These are phyloP conservation scores for Bos indicus DNA, from an alignment of 2,113 vertebrate species.

Conservation along the genomic window DNA sequence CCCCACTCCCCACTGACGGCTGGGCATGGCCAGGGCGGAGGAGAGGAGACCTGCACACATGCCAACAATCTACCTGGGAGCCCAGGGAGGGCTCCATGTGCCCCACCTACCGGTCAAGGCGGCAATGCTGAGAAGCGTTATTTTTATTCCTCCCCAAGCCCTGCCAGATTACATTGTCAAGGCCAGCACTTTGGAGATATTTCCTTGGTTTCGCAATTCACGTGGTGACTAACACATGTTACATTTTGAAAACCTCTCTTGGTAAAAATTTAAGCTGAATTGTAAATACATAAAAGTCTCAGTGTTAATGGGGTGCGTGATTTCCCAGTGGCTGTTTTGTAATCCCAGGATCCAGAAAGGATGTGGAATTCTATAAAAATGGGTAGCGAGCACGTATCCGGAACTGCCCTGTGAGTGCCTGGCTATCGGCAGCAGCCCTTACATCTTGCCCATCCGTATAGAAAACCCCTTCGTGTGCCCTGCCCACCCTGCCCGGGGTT, in stretches of 20 bases:
- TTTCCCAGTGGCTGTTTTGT: not conserved
- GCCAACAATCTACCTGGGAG: not conserved
- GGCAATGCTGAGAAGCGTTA: not conserved
- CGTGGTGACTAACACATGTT: conserved; percentile 63
- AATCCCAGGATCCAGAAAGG: not conserved
- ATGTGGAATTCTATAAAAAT: not conserved
- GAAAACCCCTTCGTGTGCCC: not conserved
- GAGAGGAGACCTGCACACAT: fast-evolving
- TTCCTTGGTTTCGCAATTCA: conserved; percentile 61
- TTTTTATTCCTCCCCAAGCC: not conserved
- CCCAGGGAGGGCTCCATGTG: not conserved
- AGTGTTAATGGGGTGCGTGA: not conserved
- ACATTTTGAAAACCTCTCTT: conserved; percentile 53
- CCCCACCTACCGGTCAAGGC: not conserved
- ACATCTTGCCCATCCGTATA: fast-evolving
- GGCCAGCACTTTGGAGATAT: conserved; percentile 44
- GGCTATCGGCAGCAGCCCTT: not conserved
- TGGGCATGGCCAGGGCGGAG: not conserved
- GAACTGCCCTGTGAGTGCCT: not conserved
- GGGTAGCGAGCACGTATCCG: fast-evolving
- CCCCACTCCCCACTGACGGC: not conserved
- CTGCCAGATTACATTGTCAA: conserved; percentile 17
- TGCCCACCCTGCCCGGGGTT: too few species aligned
- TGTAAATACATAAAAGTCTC: conserved; percentile 61
- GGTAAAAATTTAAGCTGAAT: conserved; percentile 63